Evolutionary conservation across 2,888 invertebrate species (phyloP).

Genomic region (Rhagonycha fulva): DNA sequence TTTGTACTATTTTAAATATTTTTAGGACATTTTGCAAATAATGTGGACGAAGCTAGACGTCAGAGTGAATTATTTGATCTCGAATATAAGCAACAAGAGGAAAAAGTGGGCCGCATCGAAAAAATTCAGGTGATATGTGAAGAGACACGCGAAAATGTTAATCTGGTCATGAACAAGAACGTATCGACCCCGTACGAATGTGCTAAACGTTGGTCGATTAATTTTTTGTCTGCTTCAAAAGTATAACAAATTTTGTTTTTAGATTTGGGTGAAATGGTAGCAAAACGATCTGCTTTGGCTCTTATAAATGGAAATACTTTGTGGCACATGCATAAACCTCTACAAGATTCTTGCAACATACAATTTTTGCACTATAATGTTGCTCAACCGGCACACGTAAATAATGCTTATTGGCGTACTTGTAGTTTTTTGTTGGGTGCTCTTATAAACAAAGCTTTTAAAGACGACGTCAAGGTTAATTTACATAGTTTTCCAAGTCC

Average conservation of each 20-base stretch:
- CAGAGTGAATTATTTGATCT: constrained; percentile 75
- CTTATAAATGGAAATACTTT: constrained; percentile 73
- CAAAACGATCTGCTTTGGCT: constrained; percentile 76
- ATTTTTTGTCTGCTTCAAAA: not conserved
- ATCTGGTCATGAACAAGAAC: constrained; percentile 86
- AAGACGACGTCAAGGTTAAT: constrained; percentile 72
- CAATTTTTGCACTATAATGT: constrained; percentile 68
- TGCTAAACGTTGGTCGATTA: constrained; percentile 73
- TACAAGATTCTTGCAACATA: constrained; percentile 67
- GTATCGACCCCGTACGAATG: constrained; percentile 93
- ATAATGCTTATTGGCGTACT: constrained; percentile 89
- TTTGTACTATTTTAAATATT: not conserved
- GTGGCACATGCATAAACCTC: constrained; percentile 94
- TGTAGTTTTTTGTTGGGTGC: constrained; percentile 90
- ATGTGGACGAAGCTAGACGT: constrained; percentile 54
- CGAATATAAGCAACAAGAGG: constrained; percentile 76
- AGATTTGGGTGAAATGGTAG: constrained; percentile 78
- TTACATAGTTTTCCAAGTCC: constrained; percentile 93
- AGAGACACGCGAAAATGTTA: constrained; percentile 74
- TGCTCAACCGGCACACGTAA: constrained; percentile 64
- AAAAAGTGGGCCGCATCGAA: constrained; percentile 81
- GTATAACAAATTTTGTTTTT: constrained; percentile 40
- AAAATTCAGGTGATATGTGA: constrained; percentile 86
- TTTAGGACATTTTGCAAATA: constrained; percentile 36
- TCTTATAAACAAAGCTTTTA: constrained; percentile 77